Evolutionary conservation across 2,113 vertebrate genomes (phyloP), one percentile per base, ranked within the genome.

Genomic region (Cyanoliseus patagonus): DNA sequence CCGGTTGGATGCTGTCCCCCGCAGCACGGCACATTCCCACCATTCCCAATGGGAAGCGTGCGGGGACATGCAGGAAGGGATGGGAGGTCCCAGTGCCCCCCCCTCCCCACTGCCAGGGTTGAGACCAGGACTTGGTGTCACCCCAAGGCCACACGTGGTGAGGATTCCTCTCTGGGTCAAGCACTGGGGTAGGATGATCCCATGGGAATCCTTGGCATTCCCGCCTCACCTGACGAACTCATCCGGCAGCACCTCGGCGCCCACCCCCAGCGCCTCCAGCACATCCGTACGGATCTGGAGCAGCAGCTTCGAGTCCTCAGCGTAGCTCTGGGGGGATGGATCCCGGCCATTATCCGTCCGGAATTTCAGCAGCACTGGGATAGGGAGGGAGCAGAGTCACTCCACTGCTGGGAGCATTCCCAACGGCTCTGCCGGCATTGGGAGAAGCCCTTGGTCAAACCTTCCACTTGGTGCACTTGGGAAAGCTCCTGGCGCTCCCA

Each of bases 321-420:
- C 41, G 7, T 97, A 98, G 62, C 92, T 97, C 11, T 96, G 93
- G 0, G 98, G 98, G 51, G 97, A 92, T 1, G 99, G 99, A 83
- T 99, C 99, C 10, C 98, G 97, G 10, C 98, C 98, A 84, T 98
- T 99, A 78, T 99, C 98, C 1, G 98, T 98, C 8, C 98, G 99
- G 84, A 99, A 99, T 83, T 98, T 99, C 95, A 99, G 83, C 67
- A 99, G 97, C 74, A 99, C 99, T 99, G 95, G n/a, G 39, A 37
- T 8, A 41, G 7, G 30, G 19, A 33, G 20, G 2, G 24, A 6
- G 13, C 11, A 18, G 5, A 42, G 31, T 73, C 68, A 62, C 13
- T 9, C 12, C 2, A 2, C 75, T 59, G 82, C 86, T 39, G 88
- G 93, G 94, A 90, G 79, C 47, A 37, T 72, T 37, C 47, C 68